Base-by-base conservation (phyloP, 2,888 invertebrate species). In the Nomada ferruginata region DNA sequence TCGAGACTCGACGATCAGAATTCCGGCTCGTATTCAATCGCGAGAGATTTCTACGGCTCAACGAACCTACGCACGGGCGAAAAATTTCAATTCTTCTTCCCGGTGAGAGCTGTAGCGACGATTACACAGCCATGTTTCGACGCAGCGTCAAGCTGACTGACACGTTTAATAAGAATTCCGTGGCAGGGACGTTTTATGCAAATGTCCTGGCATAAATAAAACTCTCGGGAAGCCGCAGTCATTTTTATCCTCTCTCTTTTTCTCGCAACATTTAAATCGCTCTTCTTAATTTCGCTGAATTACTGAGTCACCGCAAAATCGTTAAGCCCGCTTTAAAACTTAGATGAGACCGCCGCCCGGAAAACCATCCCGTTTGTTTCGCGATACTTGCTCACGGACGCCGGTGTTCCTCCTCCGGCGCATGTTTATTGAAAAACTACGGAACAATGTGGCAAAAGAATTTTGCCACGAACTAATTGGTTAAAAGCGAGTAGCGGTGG, bases 171-270 rank as follows among this genome's bases (percentile, higher is more conserved):
- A 79, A 76, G 63, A 64, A 57, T 26, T n/a, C 59, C 26, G 47
- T 42, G 53, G 63, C 36, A 29, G 52, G 20, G 26, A 20, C 68
- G 61, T 53, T 76, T 76, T 53, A 70, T 79, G 79, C 79, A 79
- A 79, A 76, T 76, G 42, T 61, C n/a, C 55, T n/a, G 57, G 70
- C 50, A 59, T 76, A 69, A 79, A 76, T 79, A 64, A 70, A 70
- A 70, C 29, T 52, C 23, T 50, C 9, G n/a, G 50, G 68, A 36
- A 42, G 36, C 26, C 52, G 26, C 36, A 13, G 52, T 11, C 0
- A 20, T 42, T 72, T 44, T n/a, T n/a, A 7, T 53, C 13, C 23
- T 23, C 10, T n/a, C 10, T 23, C 26, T 57, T 20, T 55, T 47
- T 52, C 23, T 23, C 9, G 60, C 10, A 36, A 61, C 59, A 36